Base-by-base conservation (phyloP, 2,888 invertebrate species). In the Pyrgus malvae region DNA sequence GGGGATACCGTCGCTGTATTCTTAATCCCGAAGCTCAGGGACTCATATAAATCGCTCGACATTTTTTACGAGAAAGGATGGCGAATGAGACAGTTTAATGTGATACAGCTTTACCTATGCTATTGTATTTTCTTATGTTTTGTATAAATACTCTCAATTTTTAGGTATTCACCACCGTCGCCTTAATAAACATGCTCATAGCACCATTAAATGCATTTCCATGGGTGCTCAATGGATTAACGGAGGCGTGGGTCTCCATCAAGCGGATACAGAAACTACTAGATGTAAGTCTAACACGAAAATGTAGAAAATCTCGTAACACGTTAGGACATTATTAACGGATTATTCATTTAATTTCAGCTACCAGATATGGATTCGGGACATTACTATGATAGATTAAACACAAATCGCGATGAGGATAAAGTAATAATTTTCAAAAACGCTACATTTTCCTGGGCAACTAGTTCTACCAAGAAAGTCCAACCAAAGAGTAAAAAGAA, bases 161-260 rank as follows among this genome's bases (percentile, higher is more conserved):
- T 16, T 70, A 90, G 88, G 90, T 97, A 0, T 99, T 99, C 72
- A 99, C 99, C 0, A 96, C 96, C 62, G 94, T 99, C 63, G 98
- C 99, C 0, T 89, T 99, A 50, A 93, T 99, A 57, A 97, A 98
- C 76, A 98, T 99, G 96, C 90, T 99, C 57, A 99, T 99, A 66
- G 93, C 95, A 48, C 99, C 99, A 0, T 81, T 99, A 56, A 99
- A 99, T 85, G 97, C 98, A 0, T 98, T 99, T 80, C 99, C 99
- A 0, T 99, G 99, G 99, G 99, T 99, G 2, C 86, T 99, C 14
- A 99, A 98, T 81, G 99, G 99, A 0, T 87, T 99, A 2, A 95
- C 98, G 37, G 99, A 99, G 83, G 97, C 99, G 0, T 97, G 97
- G 96, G 97, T 99, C 0, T 99, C 99, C 0, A 81, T 98, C 4